Conservation (phyloP, 2,888 invertebrate species). For the Anarsia innoxiella region DNA sequence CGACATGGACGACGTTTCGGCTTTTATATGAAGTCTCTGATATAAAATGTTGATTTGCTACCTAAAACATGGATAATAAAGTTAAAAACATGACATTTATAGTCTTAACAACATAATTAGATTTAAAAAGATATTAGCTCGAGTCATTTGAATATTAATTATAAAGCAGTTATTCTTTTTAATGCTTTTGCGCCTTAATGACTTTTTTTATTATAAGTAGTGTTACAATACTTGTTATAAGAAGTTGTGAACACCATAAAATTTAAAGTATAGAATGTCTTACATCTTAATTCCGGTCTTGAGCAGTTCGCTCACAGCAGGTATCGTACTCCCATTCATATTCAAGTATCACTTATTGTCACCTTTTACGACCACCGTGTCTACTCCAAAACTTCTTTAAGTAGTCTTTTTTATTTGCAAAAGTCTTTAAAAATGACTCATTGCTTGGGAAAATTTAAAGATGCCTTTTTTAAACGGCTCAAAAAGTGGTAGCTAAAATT, state of each 20-base stretch:
- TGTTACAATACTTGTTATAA: no score
- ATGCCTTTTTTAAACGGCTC: no score
- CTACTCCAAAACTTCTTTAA: no score
- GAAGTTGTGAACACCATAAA: slow-evolving; percentile 7
- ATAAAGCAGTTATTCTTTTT: no score
- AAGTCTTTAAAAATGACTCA: no score
- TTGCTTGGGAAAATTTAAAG: no score
- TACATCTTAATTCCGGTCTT: slow-evolving; percentile 8
- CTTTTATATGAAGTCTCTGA: background rate
- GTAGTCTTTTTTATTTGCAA: no score
- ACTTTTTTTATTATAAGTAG: no score
- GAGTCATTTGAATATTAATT: no score
- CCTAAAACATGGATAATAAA: slow-evolving; percentile 2
- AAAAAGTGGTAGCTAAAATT: no score
- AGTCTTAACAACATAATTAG: background rate
- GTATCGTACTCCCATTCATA: slow-evolving; percentile 9
- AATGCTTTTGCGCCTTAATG: no score
- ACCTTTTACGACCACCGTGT: slow-evolving; percentile 11
- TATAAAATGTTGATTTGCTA: slow-evolving; percentile 6
- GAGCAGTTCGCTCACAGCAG: slow-evolving; percentile 9
- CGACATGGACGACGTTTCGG: slow-evolving; percentile 11
- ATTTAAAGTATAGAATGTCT: slow-evolving; percentile 3
- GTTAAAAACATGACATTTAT: background rate
- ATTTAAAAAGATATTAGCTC: no score
- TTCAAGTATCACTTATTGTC: slow-evolving; percentile 8